Conservation (phyloP, 2,797 vertebrate species). For the Takifugu ocellatus region DNA sequence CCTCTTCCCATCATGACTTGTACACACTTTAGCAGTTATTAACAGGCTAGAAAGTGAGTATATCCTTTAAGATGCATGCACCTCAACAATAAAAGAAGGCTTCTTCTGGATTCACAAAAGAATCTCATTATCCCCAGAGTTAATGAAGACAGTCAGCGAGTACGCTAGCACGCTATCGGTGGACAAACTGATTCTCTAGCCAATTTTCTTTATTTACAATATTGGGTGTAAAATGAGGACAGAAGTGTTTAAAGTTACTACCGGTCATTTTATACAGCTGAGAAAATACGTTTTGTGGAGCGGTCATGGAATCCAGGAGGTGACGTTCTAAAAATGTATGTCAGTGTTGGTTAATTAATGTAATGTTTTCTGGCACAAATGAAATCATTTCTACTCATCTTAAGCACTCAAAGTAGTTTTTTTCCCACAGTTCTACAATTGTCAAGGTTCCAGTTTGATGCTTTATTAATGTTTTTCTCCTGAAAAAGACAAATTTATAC, state of each 20-base stretch:
- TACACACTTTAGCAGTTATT: conserved; percentile 67
- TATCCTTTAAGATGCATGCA: conserved; percentile 4
- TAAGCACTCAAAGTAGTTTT: no score
- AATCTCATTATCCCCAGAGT: conserved; percentile 20
- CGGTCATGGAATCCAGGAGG: conserved; percentile 36
- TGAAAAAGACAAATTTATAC: no score
- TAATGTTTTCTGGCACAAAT: no score
- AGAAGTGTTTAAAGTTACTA: conserved; percentile 28
- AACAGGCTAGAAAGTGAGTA: conserved; percentile 57
- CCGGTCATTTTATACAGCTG: conserved; percentile 36
- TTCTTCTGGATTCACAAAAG: conserved; percentile 23
- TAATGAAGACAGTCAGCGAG: conserved; percentile 52
- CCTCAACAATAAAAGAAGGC: not conserved
- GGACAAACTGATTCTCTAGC: conserved; percentile 44
- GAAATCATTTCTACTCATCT: no score
- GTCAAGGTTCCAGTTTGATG: no score
- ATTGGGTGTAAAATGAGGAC: conserved; percentile 44
- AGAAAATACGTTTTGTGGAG: conserved; percentile 42
- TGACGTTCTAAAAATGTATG: not conserved
- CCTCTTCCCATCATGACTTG: conserved; percentile 63
- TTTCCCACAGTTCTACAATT: no score
- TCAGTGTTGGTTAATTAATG: no score
- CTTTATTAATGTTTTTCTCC: no score
- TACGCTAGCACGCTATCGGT: conserved; percentile 72
- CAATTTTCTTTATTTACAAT: conserved; percentile 67